These are phyloP conservation scores for Caenorhabditis sinica DNA, from an alignment of 2,888 invertebrate species.

Conservation along the genomic window DNA sequence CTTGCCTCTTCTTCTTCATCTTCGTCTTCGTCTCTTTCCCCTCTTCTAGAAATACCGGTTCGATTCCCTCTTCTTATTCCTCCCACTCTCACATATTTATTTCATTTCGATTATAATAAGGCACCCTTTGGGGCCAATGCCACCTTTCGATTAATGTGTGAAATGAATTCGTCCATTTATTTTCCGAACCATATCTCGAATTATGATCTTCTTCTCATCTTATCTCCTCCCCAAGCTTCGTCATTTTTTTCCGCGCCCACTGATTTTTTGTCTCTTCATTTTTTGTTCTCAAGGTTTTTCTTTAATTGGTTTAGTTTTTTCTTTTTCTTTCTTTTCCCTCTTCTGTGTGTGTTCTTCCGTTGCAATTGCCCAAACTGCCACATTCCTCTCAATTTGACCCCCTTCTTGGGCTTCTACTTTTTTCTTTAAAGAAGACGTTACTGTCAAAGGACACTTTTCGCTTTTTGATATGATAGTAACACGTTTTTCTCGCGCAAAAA, in stretches of 20 bases:
- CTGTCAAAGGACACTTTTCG: constrained; percentile 17
- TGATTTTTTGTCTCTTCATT: not conserved
- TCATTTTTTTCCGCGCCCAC: constrained; percentile 1
- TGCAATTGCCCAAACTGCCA: constrained; percentile 39
- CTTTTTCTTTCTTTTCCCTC: constrained; percentile 4
- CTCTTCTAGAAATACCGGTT: constrained; percentile 43
- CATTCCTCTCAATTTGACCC: constrained; percentile 40
- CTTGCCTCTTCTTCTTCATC: constrained; percentile 38
- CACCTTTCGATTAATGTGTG: constrained; percentile 41
- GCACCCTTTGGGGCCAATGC: constrained; percentile 36
- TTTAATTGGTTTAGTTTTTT: constrained; percentile 44
- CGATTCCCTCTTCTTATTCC: constrained; percentile 23
- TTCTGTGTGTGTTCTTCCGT: constrained; percentile 12
- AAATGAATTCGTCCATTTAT: not conserved
- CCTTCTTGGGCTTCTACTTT: constrained; percentile 17
- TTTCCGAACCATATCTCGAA: constrained; percentile 13
- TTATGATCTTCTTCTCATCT: constrained; percentile 30
- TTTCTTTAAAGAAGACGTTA: constrained; percentile 27
- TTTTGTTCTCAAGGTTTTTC: constrained; percentile 44
- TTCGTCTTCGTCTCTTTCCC: constrained; percentile 38
- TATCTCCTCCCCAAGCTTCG: constrained; percentile 18
- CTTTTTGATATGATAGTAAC: constrained; percentile 32
- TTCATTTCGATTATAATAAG: constrained; percentile 49
- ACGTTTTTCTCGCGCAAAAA: constrained; percentile 4
- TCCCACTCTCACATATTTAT: constrained; percentile 42